Base-by-base conservation (phyloP, 2,113 vertebrate genomes). In the Halichoerus grypus region DNA sequence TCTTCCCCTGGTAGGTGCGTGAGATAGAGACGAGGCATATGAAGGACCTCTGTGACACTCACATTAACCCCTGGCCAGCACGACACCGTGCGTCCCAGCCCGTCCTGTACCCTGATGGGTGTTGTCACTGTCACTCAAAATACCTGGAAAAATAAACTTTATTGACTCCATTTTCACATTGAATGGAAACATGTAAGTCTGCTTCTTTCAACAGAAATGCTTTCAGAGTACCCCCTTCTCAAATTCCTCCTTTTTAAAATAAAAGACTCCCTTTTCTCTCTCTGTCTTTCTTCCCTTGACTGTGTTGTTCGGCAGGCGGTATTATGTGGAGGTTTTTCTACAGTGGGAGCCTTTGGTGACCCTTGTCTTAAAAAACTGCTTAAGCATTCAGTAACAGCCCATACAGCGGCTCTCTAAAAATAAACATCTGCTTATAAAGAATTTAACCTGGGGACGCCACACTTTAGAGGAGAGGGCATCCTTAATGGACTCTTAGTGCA, bases 361-460 rank as follows among this genome's bases (percentile, higher is more conserved):
- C 97, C 96, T 80, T 61, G 0, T 86, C 96, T 92, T 80, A 53
- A 94, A 95, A 77, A 93, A 81, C 84, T 55, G 57, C 91, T 97
- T 98, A 98, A 98, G 97, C 67, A 80, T 96, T 97, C 83, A 74
- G 19, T 94, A 98, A 95, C 46, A 98, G 97, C 93, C 92, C 94
- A 61, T 80, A 49, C 77, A 94, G 88, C 55, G 0, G 92, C 91
- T 97, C 89, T 72, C 94, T 98, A 97, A 98, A 96, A 98, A 98
- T 97, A 98, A 98, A 98, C 74, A 98, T 81, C 92, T 98, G 65
- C 88, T 92, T 97, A 82, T 5, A 90, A 96, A 97, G 97, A 97
- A 82, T 97, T 98, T 98, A 97, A 98, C 92, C 97, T 84, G 42
- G 74, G 31, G 93, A 95, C 0, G 61, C 28, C 67, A 55, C 51